Percentiles rank a stretch among this genome's conserved stretches.
phyloP scores from a whole-genome alignment of 2,113 vertebrate species.

The Neotragus pygmaeus region DNA sequence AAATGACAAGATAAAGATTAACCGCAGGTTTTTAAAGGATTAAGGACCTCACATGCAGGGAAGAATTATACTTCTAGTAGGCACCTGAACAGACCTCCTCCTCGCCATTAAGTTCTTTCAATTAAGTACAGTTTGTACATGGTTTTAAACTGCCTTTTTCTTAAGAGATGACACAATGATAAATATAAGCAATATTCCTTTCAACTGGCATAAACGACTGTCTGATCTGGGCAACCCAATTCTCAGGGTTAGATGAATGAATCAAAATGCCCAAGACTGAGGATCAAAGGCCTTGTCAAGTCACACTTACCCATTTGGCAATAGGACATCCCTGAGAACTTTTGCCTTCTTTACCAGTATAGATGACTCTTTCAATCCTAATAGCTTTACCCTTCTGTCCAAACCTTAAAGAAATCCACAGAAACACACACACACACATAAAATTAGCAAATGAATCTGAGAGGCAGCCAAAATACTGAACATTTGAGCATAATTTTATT shows the following conservation, averaged over 20 bases:
- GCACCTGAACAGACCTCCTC: neutral
- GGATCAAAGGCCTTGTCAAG: neutral
- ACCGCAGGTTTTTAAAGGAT: neutral
- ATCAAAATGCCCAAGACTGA: neutral
- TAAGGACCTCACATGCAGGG: neutral
- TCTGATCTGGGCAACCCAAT: neutral
- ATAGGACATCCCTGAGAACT: constrained; percentile 98
- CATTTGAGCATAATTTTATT: constrained; percentile 49
- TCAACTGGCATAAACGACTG: neutral
- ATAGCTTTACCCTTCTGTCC: constrained; percentile 92
- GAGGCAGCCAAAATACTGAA: constrained; percentile 28
- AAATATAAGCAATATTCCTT: neutral
- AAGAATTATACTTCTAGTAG: neutral
- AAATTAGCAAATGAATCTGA: constrained; percentile 58
- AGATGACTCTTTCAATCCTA: constrained; percentile 96
- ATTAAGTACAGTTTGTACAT: neutral
- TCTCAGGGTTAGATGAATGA: neutral
- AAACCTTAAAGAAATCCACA: constrained; percentile 85
- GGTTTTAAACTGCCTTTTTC: neutral
- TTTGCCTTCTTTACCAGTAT: constrained; percentile 98
- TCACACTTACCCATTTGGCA: constrained; percentile 96
- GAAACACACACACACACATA: constrained; percentile 54
- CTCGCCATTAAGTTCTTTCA: neutral
- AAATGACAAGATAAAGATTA: neutral
- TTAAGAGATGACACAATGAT: neutral